A percentile compares a stretch with the other conserved stretches of the same genome.
These are phyloP conservation scores for Halcyon badia DNA, from an alignment of 2,797 vertebrate species.

Conservation along the genomic window DNA sequence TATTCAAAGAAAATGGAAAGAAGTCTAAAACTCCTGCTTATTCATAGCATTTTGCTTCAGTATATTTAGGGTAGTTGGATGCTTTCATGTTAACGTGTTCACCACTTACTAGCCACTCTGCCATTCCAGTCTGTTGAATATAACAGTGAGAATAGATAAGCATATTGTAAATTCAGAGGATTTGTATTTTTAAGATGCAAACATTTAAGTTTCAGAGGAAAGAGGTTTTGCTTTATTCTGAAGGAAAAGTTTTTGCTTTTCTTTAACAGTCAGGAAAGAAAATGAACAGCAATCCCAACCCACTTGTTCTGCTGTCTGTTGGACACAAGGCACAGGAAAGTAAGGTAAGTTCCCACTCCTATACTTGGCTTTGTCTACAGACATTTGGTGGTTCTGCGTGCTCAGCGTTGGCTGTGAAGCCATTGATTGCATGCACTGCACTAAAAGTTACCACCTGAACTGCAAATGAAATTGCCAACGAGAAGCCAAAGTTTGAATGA, in stretches of 20 bases:
- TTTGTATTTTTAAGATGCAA: background rate
- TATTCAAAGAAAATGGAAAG: constrained; percentile 24
- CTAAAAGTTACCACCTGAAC: background rate
- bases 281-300: constrained; percentile 92
- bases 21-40: background rate
- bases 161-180: background rate
- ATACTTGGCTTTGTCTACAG: background rate
- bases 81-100: background rate
- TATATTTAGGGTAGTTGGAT: background rate
- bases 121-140: background rate
- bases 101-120: background rate
- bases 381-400: background rate
- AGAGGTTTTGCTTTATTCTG: background rate
- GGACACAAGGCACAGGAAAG: constrained; percentile 91
- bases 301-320: constrained; percentile 91
- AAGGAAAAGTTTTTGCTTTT: constrained; percentile 54
- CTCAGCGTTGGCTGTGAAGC: background rate
- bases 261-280: constrained; percentile 92
- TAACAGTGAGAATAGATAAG: background rate
- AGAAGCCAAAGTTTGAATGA: background rate
- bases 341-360: constrained; percentile 86
- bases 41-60: background rate
- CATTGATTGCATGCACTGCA: background rate
- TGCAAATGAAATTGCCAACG: background rate
- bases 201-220: background rate